Conservation (phyloP, 2,113 vertebrate species). For the Petroica traversi region DNA sequence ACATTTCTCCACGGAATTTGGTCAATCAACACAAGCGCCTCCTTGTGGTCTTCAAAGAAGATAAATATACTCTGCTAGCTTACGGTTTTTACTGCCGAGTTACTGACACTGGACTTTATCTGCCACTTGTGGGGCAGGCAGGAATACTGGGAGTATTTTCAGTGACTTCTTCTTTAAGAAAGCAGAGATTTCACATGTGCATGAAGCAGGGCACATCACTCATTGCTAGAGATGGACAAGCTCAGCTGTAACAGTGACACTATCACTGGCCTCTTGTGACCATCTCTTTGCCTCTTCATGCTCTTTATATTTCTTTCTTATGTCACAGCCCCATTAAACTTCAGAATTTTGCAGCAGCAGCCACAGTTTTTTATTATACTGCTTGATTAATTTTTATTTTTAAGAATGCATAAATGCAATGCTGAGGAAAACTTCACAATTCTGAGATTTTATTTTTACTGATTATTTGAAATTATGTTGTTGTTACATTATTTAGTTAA, state of each 20-base stretch:
- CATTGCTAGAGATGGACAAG: neutral
- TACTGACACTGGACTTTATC: neutral
- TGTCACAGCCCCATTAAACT: neutral
- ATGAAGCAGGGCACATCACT: neutral
- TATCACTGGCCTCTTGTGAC: neutral
- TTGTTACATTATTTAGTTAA: neutral
- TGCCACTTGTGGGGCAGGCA: neutral
- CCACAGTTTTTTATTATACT: neutral
- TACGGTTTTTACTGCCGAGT: neutral
- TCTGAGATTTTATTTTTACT: neutral
- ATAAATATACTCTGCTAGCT: neutral
- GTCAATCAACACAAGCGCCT: neutral
- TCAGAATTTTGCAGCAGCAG: neutral
- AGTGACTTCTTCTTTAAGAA: neutral
- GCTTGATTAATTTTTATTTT: neutral
- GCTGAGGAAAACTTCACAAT: neutral
- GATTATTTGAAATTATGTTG: neutral
- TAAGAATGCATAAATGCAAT: neutral
- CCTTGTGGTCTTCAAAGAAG: neutral
- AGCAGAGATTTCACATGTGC: neutral
- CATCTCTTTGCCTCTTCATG: neutral
- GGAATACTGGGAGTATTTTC: neutral
- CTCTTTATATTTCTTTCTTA: neutral
- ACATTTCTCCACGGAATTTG: neutral
- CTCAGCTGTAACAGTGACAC: neutral